Evolutionary conservation across 2,797 vertebrate species (phyloP).

Genomic region (Pangasius macronema): DNA sequence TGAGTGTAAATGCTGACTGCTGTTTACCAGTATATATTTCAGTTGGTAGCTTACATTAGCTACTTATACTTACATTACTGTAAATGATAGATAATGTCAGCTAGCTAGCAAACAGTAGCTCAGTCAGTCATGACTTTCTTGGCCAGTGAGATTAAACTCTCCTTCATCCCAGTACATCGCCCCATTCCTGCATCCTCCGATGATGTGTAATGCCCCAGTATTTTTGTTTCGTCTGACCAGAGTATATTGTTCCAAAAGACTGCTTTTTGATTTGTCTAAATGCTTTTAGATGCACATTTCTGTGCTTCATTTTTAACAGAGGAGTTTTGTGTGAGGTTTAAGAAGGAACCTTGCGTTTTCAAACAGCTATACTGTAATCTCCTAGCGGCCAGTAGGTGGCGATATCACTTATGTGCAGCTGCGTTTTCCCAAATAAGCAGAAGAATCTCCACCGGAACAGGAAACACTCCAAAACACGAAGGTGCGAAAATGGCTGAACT

Average conservation of each 20-base stretch:
- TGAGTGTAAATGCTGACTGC: no score
- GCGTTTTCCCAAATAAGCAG: neutral
- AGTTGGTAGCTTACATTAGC: no score
- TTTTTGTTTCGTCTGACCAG: neutral
- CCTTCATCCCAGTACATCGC: no score
- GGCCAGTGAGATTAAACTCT: no score
- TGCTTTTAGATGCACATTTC: neutral
- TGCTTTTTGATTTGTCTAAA: neutral
- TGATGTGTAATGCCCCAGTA: neutral
- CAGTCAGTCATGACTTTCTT: no score
- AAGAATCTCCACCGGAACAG: neutral
- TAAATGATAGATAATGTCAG: no score
- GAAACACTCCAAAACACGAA: neutral
- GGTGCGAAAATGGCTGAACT: constrained; percentile 60
- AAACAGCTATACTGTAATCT: neutral
- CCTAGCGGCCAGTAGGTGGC: neutral
- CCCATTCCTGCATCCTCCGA: neutral
- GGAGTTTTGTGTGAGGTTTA: neutral
- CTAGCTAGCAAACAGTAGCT: no score
- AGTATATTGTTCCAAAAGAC: neutral
- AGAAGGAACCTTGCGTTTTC: neutral
- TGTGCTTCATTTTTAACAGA: neutral
- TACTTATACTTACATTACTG: no score
- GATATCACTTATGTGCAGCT: neutral
- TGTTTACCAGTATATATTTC: no score